Percentiles rank a stretch among this genome's conserved stretches.
Evolutionary conservation across 2,888 invertebrate genomes (phyloP).

Genomic region (Catocala fraxini): DNA sequence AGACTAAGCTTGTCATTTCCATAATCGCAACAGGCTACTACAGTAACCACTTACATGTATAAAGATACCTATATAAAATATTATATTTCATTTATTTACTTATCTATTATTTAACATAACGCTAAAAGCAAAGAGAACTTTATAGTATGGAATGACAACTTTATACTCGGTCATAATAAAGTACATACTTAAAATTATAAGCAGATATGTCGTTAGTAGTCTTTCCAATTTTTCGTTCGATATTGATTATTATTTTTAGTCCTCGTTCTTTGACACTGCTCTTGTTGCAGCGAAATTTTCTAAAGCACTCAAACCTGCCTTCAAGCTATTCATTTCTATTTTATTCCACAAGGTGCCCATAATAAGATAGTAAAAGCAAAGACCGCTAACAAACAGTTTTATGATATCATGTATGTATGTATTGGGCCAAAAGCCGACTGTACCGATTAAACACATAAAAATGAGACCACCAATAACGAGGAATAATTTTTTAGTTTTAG

Average conservation of each 20-base stretch:
- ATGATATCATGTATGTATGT: constrained; percentile 85
- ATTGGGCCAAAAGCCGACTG: constrained; percentile 82
- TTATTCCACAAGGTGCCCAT: constrained; percentile 95
- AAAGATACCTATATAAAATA: constrained; percentile 15
- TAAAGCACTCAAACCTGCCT: constrained; percentile 92
- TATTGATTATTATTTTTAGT: too few species aligned
- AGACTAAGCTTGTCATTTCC: too few species aligned
- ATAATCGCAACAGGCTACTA: constrained; percentile 3
- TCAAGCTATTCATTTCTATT: constrained; percentile 92
- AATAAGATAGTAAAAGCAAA: constrained; percentile 90
- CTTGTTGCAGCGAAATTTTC: constrained; percentile 82
- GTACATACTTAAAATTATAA: not conserved
- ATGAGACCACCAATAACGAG: constrained; percentile 81
- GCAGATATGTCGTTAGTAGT: too few species aligned
- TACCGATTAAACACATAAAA: constrained; percentile 84
- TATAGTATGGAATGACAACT: constrained; percentile 12
- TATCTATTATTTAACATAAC: not conserved
- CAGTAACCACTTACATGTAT: constrained; percentile 13
- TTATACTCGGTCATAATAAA: not conserved
- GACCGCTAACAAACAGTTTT: constrained; percentile 89
- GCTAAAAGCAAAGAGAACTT: constrained; percentile 2
- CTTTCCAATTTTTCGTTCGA: too few species aligned
- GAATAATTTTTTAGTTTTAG: constrained; percentile 84
- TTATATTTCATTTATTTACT: not conserved
- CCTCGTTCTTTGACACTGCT: constrained; percentile 31